These are phyloP conservation scores for Patagioenas fasciata DNA, from an alignment of 2,113 vertebrate species.

Conservation along the genomic window DNA sequence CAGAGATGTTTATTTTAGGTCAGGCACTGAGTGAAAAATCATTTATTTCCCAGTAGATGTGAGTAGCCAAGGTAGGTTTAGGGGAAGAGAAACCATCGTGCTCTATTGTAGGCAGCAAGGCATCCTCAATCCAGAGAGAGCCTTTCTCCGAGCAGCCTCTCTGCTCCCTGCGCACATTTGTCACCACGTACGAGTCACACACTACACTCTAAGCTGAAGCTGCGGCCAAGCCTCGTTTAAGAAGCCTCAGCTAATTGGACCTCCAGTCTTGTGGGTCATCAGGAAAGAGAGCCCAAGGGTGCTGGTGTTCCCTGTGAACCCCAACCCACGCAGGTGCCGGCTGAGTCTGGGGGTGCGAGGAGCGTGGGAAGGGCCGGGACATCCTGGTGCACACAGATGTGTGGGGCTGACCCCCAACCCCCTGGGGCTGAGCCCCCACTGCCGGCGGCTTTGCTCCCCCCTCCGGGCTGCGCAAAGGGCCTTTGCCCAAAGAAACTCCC, in stretches of 20 bases:
- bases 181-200: fast-evolving
- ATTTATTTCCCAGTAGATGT: not conserved
- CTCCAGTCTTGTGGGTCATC: not conserved
- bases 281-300: not conserved
- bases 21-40: not conserved
- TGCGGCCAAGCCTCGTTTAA: not conserved
- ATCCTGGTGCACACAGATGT: not conserved
- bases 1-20: slow-evolving; percentile 4
- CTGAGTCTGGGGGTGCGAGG: not conserved
- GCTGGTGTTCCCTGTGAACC: not conserved
- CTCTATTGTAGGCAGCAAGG: not conserved
- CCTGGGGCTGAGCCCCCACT: not conserved
- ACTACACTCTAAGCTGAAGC: not conserved
- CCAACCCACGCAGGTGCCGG: not conserved
- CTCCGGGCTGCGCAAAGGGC: not conserved
- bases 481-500: not conserved
- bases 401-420: not conserved
- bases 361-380: not conserved
- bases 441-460: not conserved
- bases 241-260: not conserved
- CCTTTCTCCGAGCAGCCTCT: not conserved
- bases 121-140: not conserved
- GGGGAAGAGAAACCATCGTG: not conserved
- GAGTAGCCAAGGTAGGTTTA: not conserved
- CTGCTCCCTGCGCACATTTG: not conserved